Conservation (phyloP, 1,140 invertebrate genomes). For the Panagrolaimus sp. region DNA sequence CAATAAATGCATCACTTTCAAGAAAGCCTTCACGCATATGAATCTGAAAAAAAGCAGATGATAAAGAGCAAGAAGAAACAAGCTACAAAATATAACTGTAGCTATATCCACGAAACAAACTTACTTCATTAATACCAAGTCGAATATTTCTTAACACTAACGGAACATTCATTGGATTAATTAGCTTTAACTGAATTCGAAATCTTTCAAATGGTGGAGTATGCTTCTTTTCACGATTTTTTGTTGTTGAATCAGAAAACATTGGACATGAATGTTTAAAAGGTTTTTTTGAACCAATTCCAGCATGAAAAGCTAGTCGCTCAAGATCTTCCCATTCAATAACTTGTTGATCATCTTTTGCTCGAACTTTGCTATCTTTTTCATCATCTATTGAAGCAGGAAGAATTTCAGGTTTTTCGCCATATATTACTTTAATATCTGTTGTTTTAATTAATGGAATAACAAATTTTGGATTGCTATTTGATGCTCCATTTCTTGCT, state of each 20-base stretch:
- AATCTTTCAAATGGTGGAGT: slow-evolving; percentile 18
- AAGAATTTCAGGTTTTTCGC: slow-evolving; percentile 3
- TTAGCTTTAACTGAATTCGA: neutral
- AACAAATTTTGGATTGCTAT: neutral
- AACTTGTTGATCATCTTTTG: neutral
- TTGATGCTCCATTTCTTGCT: neutral
- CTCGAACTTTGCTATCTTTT: neutral
- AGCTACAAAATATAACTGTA: too few species aligned
- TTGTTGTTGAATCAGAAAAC: slow-evolving; percentile 8
- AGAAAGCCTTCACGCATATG: neutral
- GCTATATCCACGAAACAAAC: neutral
- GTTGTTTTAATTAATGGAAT: neutral
- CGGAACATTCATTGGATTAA: slow-evolving; percentile 20
- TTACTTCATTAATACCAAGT: neutral
- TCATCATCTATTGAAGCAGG: slow-evolving; percentile 5
- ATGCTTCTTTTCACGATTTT: slow-evolving; percentile 11
- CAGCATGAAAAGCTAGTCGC: neutral
- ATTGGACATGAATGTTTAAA: neutral
- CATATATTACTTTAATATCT: neutral
- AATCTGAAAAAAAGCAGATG: too few species aligned
- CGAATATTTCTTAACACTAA: neutral
- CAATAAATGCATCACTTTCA: neutral
- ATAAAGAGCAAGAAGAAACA: too few species aligned
- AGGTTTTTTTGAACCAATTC: neutral
- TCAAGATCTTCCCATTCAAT: slow-evolving; percentile 23